Base-by-base conservation (phyloP, 2,797 vertebrate species). In the Phalanger gymnotis region DNA sequence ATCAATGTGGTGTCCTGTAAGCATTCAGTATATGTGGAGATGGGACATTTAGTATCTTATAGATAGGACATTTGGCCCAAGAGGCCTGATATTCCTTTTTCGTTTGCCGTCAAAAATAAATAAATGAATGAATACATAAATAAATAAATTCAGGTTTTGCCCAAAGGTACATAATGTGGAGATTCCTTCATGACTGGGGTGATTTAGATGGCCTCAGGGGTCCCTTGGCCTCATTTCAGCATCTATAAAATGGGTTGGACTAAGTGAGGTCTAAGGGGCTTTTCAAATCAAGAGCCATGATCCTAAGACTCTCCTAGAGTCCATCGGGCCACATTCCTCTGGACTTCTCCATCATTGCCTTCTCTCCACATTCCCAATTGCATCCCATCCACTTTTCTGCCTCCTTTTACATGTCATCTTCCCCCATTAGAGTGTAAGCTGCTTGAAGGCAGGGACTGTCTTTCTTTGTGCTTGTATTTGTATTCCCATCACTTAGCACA, bases 51-150 rank as follows among this genome's bases (percentile, higher is more conserved):
- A 40, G 73, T 47, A 22, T 73, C 34, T 40, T 40, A 19, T 19
- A 14, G 58, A 66, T 14, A n/a, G 34, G 34, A 66, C 5, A 16
- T 66, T 66, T 66, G 61, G 1, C 61, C 22, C 40, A 51, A 51
- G 40, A 87, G 22, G 40, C 9, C 73, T 47, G 40, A 47, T 87
- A 27, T 11, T 22, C 22, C 40, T 87, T 87, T 87, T 47, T 51
- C 73, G 51, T 51, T 51, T 87, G 22, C 22, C 3, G 4, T 47
- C 9, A 22, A 3, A 9, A 22, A 40, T 12, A 66, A 66, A 66
- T 3, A 13, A n/a, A n/a, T 2, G 5, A 66, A 66, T 0, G 2
- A 66, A n/a, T 0, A 58, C 13, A 14, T 0, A 16, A 16, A n/a
- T n/a, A n/a, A n/a, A n/a, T n/a, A n/a, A n/a, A n/a, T n/a, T n/a